phyloP scores from a whole-genome alignment of 2,888 invertebrate genomes.

The Callimorpha dominula region DNA sequence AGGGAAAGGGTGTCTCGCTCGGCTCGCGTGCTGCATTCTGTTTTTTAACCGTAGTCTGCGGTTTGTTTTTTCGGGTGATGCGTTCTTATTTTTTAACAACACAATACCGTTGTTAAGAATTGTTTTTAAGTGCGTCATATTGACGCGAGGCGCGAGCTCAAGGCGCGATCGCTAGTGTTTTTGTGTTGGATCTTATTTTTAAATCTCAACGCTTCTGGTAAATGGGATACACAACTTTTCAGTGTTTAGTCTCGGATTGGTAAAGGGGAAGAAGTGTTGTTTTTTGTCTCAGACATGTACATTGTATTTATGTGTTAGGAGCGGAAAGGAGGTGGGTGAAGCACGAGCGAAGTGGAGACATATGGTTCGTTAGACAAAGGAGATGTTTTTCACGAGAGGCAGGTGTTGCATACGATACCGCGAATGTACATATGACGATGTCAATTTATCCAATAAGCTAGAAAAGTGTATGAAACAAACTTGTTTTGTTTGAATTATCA shows the following conservation, averaged over 20 bases:
- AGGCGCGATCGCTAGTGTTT: constrained; percentile 78
- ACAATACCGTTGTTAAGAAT: constrained; percentile 82
- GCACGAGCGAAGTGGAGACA: constrained; percentile 73
- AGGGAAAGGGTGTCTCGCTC: constrained; percentile 84
- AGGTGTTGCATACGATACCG: constrained; percentile 60
- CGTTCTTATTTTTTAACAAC: constrained; percentile 85
- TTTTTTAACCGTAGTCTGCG: constrained; percentile 84
- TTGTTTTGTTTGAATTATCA: neutral
- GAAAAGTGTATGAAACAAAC: constrained; percentile 19
- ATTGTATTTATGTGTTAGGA: constrained; percentile 70
- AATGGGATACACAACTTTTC: constrained; percentile 75
- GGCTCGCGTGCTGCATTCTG: constrained; percentile 84
- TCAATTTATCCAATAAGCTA: constrained; percentile 28
- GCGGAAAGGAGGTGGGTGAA: constrained; percentile 60
- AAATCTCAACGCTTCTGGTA: constrained; percentile 77
- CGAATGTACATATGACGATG: constrained; percentile 38
- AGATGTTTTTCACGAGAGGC: constrained; percentile 63
- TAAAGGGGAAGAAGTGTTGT: constrained; percentile 74
- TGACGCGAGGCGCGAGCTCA: constrained; percentile 75
- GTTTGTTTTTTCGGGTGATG: constrained; percentile 83
- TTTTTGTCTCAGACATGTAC: constrained; percentile 59
- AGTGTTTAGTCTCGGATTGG: constrained; percentile 79
- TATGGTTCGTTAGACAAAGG: constrained; percentile 79
- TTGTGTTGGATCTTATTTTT: constrained; percentile 79
- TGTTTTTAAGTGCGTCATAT: constrained; percentile 84